phyloP scores from a whole-genome alignment of 2,113 vertebrate species.

The Macquaria australasica region DNA sequence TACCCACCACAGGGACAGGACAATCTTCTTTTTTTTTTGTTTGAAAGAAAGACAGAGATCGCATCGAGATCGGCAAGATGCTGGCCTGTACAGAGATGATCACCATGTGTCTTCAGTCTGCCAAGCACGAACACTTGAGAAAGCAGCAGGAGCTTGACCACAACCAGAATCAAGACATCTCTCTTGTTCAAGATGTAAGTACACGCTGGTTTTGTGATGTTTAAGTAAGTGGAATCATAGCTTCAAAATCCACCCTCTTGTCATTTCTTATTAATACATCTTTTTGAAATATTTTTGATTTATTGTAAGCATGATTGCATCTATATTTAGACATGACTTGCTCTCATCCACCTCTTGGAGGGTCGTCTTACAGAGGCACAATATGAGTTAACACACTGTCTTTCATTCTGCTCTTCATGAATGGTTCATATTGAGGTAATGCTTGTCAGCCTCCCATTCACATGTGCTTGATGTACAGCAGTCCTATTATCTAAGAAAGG shows the following conservation, averaged over 20 bases:
- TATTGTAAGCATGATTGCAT: neutral
- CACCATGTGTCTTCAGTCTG: conserved; percentile 83
- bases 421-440: conserved; percentile 41
- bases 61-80: conserved; percentile 65
- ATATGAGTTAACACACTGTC: conserved; percentile 9
- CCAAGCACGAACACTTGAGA: conserved; percentile 76
- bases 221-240: too few species aligned
- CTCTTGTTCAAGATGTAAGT: conserved; percentile 81
- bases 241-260: neutral
- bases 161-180: conserved; percentile 74
- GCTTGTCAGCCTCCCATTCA: conserved; percentile 32
- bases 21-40: neutral
- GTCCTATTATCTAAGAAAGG: conserved; percentile 63
- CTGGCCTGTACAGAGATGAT: conserved; percentile 82
- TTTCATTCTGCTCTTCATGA: conserved; percentile 50
- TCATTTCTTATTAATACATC: neutral
- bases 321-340: neutral
- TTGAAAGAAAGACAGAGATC: neutral
- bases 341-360: neutral
- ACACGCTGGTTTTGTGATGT: neutral
- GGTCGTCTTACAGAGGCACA: conserved; percentile 4
- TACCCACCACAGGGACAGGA: neutral
- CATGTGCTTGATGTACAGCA: conserved; percentile 16
- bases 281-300: neutral
- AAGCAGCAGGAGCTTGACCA: conserved; percentile 74